Percentiles rank a stretch among this genome's conserved stretches.
These are phyloP conservation scores for Propithecus coquereli DNA, from an alignment of 2,113 vertebrate genomes.

Conservation along the genomic window DNA sequence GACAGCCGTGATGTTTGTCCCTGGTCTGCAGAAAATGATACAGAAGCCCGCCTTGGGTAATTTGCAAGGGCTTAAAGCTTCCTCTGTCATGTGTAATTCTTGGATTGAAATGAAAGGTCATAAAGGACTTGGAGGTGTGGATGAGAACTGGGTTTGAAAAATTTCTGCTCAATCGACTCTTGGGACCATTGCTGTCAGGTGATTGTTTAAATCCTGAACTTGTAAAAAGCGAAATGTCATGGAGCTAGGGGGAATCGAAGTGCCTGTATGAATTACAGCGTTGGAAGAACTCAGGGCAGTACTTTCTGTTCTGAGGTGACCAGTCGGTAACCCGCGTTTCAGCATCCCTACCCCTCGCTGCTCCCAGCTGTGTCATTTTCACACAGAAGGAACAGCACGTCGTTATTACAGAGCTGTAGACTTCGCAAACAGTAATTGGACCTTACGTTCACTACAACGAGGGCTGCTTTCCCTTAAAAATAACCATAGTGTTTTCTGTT, in stretches of 20 bases:
- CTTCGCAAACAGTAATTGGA: conserved; percentile 39
- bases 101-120: conserved; percentile 64
- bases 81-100: conserved; percentile 51
- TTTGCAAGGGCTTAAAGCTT: conserved; percentile 53
- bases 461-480: conserved; percentile 6
- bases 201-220: conserved; percentile 30
- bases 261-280: neutral
- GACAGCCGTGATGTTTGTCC: neutral
- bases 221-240: neutral
- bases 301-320: neutral
- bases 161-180: neutral
- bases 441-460: neutral
- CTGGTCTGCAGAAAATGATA: conserved; percentile 38
- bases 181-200: neutral
- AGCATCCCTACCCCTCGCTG: neutral
- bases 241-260: neutral
- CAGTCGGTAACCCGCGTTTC: neutral
- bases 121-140: conserved; percentile 32
- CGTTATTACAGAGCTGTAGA: neutral
- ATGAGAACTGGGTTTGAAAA: conserved; percentile 2
- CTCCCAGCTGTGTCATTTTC: neutral
- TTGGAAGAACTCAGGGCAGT: neutral
- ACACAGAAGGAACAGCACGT: neutral
- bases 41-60: conserved; percentile 27
- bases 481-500: neutral